Base-by-base conservation (phyloP, 2,888 invertebrate species). In the Synergus itoensis region DNA sequence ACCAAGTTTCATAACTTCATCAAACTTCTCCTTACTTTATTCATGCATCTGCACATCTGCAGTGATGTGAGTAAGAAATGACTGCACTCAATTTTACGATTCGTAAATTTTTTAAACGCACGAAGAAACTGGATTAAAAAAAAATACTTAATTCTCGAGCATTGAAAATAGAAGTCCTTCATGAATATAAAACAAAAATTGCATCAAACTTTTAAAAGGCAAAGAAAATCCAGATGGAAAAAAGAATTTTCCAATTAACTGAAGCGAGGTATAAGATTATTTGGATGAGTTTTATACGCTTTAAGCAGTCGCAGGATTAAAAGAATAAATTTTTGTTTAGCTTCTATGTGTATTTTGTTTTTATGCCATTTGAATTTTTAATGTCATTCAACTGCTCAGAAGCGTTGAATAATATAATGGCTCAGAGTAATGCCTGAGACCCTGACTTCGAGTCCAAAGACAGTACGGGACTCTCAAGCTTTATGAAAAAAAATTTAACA, bases 341-440 rank as follows among this genome's bases (percentile, higher is more conserved):
- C 21, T 57, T 53, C 53, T 73, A 73, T n/a, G n/a, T n/a, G n/a
- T n/a, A n/a, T 73, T 73, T 73, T 73, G 73, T 57, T 73, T 53
- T 53, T 36, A 53, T 73, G 28, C 36, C 11, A 57, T 73, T 73
- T 57, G 36, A 53, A 73, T 53, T 73, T 53, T 73, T 73, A 73
- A 73, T 73, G 36, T 73, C 53, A 73, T 73, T 53, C 53, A 73
- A 40, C 53, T 40, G 73, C 73, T 53, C 53, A 40, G 53, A 73
- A 73, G 40, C 73, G 53, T 53, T 73, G 73, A 73, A 73, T 73
- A 73, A 73, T 73, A 73, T 73, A 73, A 73, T 73, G 40, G 73
- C 73, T 36, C 53, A 36, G 40, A 18, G 36, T 73, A 73, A 73
- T 57, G 9, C 36, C 36, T 9, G 9, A 36, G 53, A 28, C 28